These are phyloP conservation scores for Danionella cerebrum DNA, from an alignment of 2,113 vertebrate species.

Conservation along the genomic window DNA sequence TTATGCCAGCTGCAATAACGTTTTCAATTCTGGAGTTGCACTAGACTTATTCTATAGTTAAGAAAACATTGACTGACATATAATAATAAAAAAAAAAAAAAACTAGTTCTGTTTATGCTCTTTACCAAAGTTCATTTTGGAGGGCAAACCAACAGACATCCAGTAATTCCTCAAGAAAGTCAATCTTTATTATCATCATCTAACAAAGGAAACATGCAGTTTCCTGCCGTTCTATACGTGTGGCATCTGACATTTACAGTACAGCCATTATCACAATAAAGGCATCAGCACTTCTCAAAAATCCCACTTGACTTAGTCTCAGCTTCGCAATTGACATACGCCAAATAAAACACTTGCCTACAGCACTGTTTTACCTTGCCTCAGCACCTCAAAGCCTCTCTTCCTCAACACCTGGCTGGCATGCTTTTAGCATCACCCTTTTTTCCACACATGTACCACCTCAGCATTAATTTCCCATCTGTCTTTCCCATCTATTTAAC, in stretches of 20 bases:
- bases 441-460: not conserved
- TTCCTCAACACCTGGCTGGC: not conserved
- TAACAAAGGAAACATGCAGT: constrained; percentile 5
- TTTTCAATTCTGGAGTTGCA: too few relatives aligned
- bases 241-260: constrained; percentile 13
- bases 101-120: too few relatives aligned
- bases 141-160: too few relatives aligned
- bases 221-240: not conserved
- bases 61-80: too few relatives aligned
- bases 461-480: constrained; percentile 31
- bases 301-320: not conserved
- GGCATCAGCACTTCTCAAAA: constrained; percentile 19
- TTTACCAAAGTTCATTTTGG: too few relatives aligned
- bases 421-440: not conserved
- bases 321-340: not conserved
- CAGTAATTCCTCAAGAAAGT: too few relatives aligned
- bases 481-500: constrained; percentile 8
- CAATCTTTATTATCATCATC: too few relatives aligned
- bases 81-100: too few relatives aligned
- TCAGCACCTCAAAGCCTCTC: constrained; percentile 10
- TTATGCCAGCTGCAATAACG: too few relatives aligned
- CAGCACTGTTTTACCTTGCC: constrained; percentile 5
- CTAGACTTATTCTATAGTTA: too few relatives aligned
- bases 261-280: constrained; percentile 16
- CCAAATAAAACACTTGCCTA: not conserved